Evolutionary conservation across 2,113 vertebrate species (phyloP).

Genomic region (Leucoraja erinaceus): DNA sequence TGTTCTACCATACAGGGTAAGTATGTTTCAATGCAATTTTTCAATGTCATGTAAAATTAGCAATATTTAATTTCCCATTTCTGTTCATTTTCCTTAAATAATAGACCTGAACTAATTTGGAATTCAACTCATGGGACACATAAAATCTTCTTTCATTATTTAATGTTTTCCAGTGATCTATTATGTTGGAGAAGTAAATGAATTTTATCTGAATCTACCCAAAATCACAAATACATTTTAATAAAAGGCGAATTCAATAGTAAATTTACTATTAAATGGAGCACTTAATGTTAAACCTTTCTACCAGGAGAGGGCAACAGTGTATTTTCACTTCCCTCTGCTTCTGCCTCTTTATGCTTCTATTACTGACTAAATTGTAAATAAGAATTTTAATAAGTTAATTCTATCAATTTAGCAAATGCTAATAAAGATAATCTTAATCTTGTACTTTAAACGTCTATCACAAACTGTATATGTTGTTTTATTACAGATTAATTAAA

Average conservation of each 20-base stretch:
- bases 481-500: neutral
- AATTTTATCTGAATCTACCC: neutral
- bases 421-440: neutral
- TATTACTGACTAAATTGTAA: neutral
- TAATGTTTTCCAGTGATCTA: neutral
- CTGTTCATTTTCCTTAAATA: neutral
- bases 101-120: neutral
- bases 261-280: neutral
- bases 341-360: too few species aligned
- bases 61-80: neutral
- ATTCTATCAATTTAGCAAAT: neutral
- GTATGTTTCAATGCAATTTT: too few species aligned
- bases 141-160: neutral
- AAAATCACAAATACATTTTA: neutral
- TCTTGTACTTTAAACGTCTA: neutral
- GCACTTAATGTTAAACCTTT: too few species aligned
- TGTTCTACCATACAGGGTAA: too few species aligned
- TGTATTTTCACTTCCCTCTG: neutral
- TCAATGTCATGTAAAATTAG: neutral
- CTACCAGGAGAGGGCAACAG: constrained; percentile 8
- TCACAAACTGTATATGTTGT: neutral
- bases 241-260: neutral
- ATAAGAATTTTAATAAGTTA: neutral
- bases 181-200: neutral
- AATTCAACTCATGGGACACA: neutral